Evolutionary conservation across 2,888 invertebrate species (phyloP), one percentile per base, ranked within the genome.

Genomic region (Apotomis betuletana): DNA sequence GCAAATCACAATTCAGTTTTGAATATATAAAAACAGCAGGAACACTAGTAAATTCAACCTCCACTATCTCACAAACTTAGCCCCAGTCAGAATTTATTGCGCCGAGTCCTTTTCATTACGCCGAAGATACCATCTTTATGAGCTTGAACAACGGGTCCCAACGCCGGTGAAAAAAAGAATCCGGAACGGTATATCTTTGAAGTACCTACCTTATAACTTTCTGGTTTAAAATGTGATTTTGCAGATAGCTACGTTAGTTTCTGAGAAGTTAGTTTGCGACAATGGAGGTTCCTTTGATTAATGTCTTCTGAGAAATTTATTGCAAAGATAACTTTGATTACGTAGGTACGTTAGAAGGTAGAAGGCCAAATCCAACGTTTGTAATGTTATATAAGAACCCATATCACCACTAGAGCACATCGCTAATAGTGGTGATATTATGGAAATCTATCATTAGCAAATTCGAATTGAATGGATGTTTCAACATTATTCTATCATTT

Each of bases 51-150:
- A 67, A 59, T 67, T 59, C 41, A 59, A 51, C 49, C 36, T 58
- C 67, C 41, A 58, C 54, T 72, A 72, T 72, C 58, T 36, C 54
- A 12, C 61, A 63, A 63, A 63, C 58, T 67, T 58, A 60, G 60
- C 70, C 38, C 65, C 57, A 41, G 57, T 15, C 46, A n/a, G 54
- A 61, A 72, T 72, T 72, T 72, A 72, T 68, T 63, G 54, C 58
- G 41, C 27, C 36, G 60, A 67, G 59, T 51, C 63, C 72, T 72
- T 72, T 72, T 72, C 62, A 72, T 72, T 72, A 68, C 62, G 44
- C 54, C 36, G 58, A 58, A 68, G 72, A 72, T 72, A 72, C 63
- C 68, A 72, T 72, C 72, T 72, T 72, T 72, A 72, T 63, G 72
- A 68, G 63, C 58, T 38, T 36, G 46, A 46, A 67, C 67, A 68